Evolutionary conservation across 2,113 vertebrate genomes (phyloP), one percentile per base, ranked within the genome.

Genomic region (Silurus meridionalis): DNA sequence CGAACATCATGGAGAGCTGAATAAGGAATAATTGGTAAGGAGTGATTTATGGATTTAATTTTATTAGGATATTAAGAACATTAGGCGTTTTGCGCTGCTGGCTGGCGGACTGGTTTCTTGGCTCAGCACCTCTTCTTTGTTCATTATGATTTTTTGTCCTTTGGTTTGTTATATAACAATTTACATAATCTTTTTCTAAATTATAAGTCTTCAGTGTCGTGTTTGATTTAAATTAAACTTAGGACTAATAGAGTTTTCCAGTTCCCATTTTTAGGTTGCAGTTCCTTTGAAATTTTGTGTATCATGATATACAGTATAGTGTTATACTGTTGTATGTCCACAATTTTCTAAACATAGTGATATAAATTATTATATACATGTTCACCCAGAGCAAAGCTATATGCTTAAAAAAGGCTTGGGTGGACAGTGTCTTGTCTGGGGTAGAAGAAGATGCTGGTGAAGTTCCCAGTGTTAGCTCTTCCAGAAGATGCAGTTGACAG

Each of bases 401-500:
- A 50, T 64, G 58, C 80, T 37, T 81, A 81, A 48, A 81, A 81
- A 82, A 25, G 80, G 61, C 46, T 66, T 25, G 63, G 80, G 48
- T 82, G 80, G 63, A 82, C 80, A 82, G 48, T 66, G 48, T 66
- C 61, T 64, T 23, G 14, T 66, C 61, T 82, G 80, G 15, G 21
- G 61, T 66, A 82, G 23, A 66, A 66, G 80, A 66, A 82, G 48
- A 46, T 82, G 80, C 80, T 82, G 80, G 80, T 82, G 80, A 82
- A 66, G 80, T 66, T 82, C 80, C 80, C 80, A 66, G 61, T 82
- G 80, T 66, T 82, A 82, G 80, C 80, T 82, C 80, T 82, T 82
- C 80, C 80, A 82, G 80, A 82, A 82, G 80, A 82, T 82, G 80
- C 80, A 82, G 80, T 82, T 82, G 80, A 82, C 80, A 82, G 80